Conservation (phyloP, 2,113 vertebrate species). For the Apeltes quadracus region DNA sequence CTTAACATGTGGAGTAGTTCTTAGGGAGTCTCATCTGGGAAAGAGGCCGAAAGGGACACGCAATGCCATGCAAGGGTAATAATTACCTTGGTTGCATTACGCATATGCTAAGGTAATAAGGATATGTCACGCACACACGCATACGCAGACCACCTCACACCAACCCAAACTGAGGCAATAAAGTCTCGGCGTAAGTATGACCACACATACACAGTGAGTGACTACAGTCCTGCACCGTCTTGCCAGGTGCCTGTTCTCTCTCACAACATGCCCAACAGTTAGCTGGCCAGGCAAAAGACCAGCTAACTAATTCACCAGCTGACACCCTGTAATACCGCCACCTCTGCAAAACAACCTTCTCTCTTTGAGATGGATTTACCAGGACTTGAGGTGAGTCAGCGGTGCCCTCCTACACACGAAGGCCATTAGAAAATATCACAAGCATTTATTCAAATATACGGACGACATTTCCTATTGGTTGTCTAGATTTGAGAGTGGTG, state of each 20-base stretch:
- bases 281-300: constrained; percentile 4
- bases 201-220: constrained; percentile 42
- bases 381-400: constrained; percentile 31
- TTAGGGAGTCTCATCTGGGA: constrained; percentile 41
- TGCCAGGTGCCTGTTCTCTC: constrained; percentile 58
- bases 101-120: constrained; percentile 57
- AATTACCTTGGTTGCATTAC: constrained; percentile 55
- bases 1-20: constrained; percentile 33
- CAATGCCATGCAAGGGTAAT: constrained; percentile 45
- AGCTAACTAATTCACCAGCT: constrained; percentile 38
- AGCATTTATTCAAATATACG: constrained; percentile 42
- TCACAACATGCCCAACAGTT: constrained; percentile 30
- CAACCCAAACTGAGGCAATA: constrained; percentile 58
- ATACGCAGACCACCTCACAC: constrained; percentile 57
- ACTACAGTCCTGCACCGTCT: constrained; percentile 38
- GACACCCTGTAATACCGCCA: constrained; percentile 19
- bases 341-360: constrained; percentile 27
- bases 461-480: constrained; percentile 58
- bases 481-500: constrained; percentile 40
- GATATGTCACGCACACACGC: constrained; percentile 39
- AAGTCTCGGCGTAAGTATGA: constrained; percentile 49
- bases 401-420: constrained; percentile 23
- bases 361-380: constrained; percentile 28
- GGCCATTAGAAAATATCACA: constrained; percentile 40
- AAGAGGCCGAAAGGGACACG: constrained; percentile 14